phyloP scores from a whole-genome alignment of 2,888 invertebrate genomes.

The Synanthedon formicaeformis region DNA sequence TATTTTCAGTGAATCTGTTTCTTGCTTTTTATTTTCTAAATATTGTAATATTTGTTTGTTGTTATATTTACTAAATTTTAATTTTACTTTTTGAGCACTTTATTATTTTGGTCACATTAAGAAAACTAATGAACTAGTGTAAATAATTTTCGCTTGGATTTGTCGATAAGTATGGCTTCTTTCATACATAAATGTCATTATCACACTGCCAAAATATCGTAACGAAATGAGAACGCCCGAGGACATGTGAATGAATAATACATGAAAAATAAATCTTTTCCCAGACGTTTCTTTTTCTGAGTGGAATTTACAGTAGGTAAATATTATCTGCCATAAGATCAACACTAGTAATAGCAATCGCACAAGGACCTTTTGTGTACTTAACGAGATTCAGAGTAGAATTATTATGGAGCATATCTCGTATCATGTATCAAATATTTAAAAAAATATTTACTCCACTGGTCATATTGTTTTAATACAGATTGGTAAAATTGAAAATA shows the following conservation, averaged over 20 bases:
- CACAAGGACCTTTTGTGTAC: background rate
- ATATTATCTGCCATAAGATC: conserved; percentile 25
- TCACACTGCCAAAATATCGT: conserved; percentile 49
- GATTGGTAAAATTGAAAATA: too few relatives aligned
- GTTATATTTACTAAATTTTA: background rate
- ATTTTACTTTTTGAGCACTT: background rate
- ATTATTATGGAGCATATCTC: conserved; percentile 5
- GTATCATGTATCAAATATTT: too few relatives aligned
- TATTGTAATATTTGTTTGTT: background rate
- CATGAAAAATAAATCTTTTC: conserved; percentile 63
- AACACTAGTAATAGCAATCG: background rate
- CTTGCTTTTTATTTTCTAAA: background rate
- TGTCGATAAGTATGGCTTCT: too few relatives aligned
- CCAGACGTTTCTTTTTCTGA: conserved; percentile 40
- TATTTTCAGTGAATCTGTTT: background rate
- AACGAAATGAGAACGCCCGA: conserved; percentile 57
- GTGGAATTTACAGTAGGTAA: conserved; percentile 46
- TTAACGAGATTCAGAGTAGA: too few relatives aligned
- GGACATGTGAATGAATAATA: conserved; percentile 62
- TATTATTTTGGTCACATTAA: too few relatives aligned
- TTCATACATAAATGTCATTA: conserved; percentile 44
- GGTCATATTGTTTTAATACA: too few relatives aligned
- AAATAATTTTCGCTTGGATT: too few relatives aligned
- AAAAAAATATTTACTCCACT: too few relatives aligned
- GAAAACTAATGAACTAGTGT: too few relatives aligned